A percentile compares a stretch with the other conserved stretches of the same genome.
Evolutionary conservation across 2,888 invertebrate species (phyloP).

Genomic region (Platerodrilus igneus): DNA sequence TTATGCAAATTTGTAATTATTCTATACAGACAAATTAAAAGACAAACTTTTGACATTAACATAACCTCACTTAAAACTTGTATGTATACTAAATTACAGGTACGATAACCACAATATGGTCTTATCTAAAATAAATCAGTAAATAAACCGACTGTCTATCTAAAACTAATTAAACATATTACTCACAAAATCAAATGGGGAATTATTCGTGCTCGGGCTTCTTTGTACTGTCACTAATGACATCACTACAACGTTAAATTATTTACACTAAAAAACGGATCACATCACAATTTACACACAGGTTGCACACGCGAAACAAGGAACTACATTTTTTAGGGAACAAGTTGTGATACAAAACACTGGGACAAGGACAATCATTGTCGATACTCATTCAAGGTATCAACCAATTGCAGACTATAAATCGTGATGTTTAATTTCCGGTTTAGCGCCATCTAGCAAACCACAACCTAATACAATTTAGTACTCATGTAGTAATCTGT

Average conservation of each 20-base stretch:
- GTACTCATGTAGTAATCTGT: too few relatives aligned
- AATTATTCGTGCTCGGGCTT: constrained; percentile 65
- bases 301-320: constrained; percentile 15
- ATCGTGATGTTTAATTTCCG: constrained; percentile 3
- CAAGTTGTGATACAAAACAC: constrained; percentile 33
- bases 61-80: too few relatives aligned
- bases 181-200: constrained; percentile 58
- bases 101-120: too few relatives aligned
- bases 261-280: constrained; percentile 23
- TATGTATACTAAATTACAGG: too few relatives aligned
- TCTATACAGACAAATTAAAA: too few relatives aligned
- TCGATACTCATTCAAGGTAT: constrained; percentile 42
- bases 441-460: background rate
- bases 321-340: constrained; percentile 34
- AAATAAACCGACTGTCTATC: too few relatives aligned
- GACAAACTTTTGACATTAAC: too few relatives aligned
- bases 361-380: constrained; percentile 38
- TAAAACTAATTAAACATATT: too few relatives aligned
- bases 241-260: constrained; percentile 47
- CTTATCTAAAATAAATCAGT: too few relatives aligned
- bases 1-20: too few relatives aligned
- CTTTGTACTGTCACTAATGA: constrained; percentile 70
- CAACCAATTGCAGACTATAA: constrained; percentile 11
- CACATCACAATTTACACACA: constrained; percentile 30
- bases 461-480: background rate